Base-by-base conservation (phyloP, 2,888 invertebrate species). In the Allophyes oxyacanthae region DNA sequence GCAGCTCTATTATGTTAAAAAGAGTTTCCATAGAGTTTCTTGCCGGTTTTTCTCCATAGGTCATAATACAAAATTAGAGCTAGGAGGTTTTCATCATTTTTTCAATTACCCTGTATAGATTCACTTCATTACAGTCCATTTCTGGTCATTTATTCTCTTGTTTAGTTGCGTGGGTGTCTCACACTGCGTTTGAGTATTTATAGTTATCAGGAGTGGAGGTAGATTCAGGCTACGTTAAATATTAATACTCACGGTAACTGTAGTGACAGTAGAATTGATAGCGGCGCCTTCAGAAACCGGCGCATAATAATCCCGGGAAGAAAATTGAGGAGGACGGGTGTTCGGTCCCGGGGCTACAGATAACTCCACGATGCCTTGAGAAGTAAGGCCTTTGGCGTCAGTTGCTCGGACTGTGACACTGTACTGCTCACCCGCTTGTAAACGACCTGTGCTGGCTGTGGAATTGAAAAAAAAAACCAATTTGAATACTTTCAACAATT, bases 271-370 rank as follows among this genome's bases (percentile, higher is more conserved):
- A 0, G 98, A 97, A 80, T 98, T 98, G 59, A 98, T 96, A 33
- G 98, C 96, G 2, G 97, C 98, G 1, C 98, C 98, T 86, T 98
- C 98, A 67, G 98, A 98, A 8, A 98, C 97, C 73, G 97, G 97
- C 2, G 98, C 97, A 83, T 97, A 97, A 85, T 98, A 98, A 1
- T 97, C 95, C n/a, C 96, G 89, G 55, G 97, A 96, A 0, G 96
- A 95, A 85, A 98, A 98, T 54, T 96, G 95, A 0, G 98, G 98
- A 7, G 98, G 97, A 64, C 96, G 8, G 94, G 97, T 91, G 96
- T 98, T 48, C 95, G 98, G 98, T 1, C 98, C 98, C 0, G 98
- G 97, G 8, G 97, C 96, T 0, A 98, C 96, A 3, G 96, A 95
- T 7, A 98, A 95, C 83, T 98, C 98, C 25, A 98, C 96, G 53